Evolutionary conservation across 2,113 vertebrate species (phyloP).

Genomic region (Lates calcarifer): DNA sequence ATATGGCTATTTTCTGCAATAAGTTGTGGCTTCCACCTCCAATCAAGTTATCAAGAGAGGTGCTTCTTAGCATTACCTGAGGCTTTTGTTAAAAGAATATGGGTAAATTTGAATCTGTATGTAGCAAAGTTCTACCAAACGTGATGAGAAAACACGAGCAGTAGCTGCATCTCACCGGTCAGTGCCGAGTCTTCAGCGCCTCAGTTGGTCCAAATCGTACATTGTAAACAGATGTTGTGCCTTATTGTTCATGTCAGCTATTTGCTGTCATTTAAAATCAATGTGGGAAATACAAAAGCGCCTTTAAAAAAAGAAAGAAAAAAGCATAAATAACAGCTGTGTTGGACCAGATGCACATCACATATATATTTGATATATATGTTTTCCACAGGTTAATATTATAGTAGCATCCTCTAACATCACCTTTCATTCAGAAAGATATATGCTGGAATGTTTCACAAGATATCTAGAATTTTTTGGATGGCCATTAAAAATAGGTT

Average conservation of each 20-base stretch:
- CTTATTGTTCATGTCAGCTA: background rate
- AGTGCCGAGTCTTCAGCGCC: background rate
- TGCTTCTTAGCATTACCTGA: background rate
- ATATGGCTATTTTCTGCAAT: background rate
- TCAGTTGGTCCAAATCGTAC: background rate
- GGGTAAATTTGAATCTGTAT: background rate
- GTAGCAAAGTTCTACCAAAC: background rate
- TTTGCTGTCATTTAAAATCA: background rate
- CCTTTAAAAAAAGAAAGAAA: background rate
- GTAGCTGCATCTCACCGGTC: constrained; percentile 4
- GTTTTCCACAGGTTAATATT: background rate
- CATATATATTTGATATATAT: background rate
- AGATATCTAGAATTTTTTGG: background rate
- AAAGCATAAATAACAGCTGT: background rate
- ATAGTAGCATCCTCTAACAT: background rate
- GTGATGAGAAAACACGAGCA: background rate
- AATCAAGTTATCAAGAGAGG: background rate
- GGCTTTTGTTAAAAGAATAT: background rate
- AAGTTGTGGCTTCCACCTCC: background rate
- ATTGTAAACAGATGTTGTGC: background rate
- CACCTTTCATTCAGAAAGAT: background rate
- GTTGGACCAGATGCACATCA: background rate
- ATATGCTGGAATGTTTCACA: background rate
- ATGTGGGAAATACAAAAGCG: background rate
- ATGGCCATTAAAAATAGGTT: background rate